A percentile compares a stretch with the other conserved stretches of the same genome.
Evolutionary conservation across 1,140 invertebrate species (phyloP).

Genomic region (Psix sp.): DNA sequence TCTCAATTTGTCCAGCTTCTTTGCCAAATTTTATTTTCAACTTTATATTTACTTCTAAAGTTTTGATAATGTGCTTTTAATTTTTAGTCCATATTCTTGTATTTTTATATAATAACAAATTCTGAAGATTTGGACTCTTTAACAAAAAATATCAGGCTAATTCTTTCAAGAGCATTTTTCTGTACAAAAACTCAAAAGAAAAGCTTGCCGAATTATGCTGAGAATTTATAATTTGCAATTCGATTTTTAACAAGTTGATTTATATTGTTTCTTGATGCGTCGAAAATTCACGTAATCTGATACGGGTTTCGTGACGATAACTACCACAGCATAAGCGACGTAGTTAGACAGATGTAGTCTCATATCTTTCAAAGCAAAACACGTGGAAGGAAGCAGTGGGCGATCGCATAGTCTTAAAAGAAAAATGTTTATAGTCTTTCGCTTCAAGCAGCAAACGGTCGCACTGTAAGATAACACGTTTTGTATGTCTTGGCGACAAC

Average conservation of each 20-base stretch:
- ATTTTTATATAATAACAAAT: too few species aligned
- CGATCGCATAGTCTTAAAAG: constrained; percentile 35
- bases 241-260: constrained; percentile 32
- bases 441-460: constrained; percentile 33
- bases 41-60: too few species aligned
- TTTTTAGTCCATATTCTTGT: too few species aligned
- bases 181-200: too few species aligned
- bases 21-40: too few species aligned
- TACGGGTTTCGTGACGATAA: constrained; percentile 37
- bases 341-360: constrained; percentile 35
- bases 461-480: constrained; percentile 51
- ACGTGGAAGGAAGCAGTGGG: constrained; percentile 37
- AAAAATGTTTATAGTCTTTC: constrained; percentile 56
- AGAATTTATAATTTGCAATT: neutral
- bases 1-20: too few species aligned
- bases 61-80: too few species aligned
- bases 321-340: constrained; percentile 20
- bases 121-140: too few species aligned
- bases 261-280: constrained; percentile 29
- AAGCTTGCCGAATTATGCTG: too few species aligned
- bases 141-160: too few species aligned
- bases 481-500: constrained; percentile 45
- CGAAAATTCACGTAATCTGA: constrained; percentile 38
- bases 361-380: constrained; percentile 44
- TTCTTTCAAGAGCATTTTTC: too few species aligned